Base-by-base conservation (phyloP, 2,888 invertebrate genomes). In the Coelinius sp. region DNA sequence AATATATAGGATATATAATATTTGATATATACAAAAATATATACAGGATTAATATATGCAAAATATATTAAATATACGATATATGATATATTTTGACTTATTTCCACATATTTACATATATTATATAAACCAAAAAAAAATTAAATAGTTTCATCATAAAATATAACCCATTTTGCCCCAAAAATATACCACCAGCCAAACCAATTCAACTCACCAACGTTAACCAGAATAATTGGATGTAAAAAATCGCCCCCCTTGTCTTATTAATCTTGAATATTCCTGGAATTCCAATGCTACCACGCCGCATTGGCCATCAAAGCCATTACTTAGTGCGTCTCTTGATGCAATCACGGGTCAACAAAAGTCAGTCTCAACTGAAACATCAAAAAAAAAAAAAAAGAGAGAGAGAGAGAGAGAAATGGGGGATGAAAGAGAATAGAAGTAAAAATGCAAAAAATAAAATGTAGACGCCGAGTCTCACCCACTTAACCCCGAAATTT, bases 401-500 rank as follows among this genome's bases (percentile, higher is more conserved):
- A 46, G 24, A 68, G 31, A 68, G 20, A 27, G 52, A 65, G 38
- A 52, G 53, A 72, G 64, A 70, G 62, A 56, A 70, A 44, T 70
- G 52, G 65, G 64, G 63, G 44, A 66, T 68, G 65, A 69, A 68
- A 24, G 25, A 53, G 24, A 44, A 65, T 49, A 62, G 62, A 64
- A 63, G 38, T 53, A 41, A 27, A 44, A 35, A 49, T 35, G 41
- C 20, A 46, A 52, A 70, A 52, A 70, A 62, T 46, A 35, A 31
- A 20, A 63, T 38, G 70, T 62, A 49, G 56, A 68, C 62, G 22
- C 52, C 53, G 49, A 72, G 72, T 72, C 73, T 63, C 67, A 78
- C 78, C 80, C 81, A 79, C 81, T 82, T 84, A 85, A 86, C 81
- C 82, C 81, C 83, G 85, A 86, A 86, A 87, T 87, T 87, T 87